These are phyloP conservation scores for Ganaspis sp. DNA, from an alignment of 1,140 invertebrate genomes.

Conservation along the genomic window DNA sequence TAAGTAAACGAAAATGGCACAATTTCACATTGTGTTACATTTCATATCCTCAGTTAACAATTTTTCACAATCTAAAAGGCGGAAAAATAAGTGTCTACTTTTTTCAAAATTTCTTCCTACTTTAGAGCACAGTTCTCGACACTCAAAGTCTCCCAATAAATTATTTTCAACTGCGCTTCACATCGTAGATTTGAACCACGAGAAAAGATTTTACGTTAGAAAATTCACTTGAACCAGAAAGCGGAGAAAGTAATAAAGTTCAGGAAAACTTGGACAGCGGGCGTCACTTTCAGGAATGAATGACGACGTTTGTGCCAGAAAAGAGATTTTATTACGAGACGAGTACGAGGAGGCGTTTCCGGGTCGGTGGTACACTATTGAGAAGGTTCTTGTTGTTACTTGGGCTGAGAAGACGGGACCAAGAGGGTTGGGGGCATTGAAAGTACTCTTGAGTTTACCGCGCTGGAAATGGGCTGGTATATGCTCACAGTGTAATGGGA, in stretches of 20 bases:
- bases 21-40: too few relatives aligned
- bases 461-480: conserved; percentile 54
- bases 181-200: too few relatives aligned
- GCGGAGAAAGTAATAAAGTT: background rate
- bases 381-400: background rate
- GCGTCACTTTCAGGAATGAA: conserved; percentile 14
- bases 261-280: background rate
- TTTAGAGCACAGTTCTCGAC: too few relatives aligned
- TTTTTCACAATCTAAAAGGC: too few relatives aligned
- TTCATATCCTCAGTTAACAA: too few relatives aligned
- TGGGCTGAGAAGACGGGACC: background rate
- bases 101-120: too few relatives aligned
- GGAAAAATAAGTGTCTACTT: too few relatives aligned
- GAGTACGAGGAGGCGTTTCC: background rate
- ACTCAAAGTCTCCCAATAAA: too few relatives aligned
- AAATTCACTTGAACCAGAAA: background rate
- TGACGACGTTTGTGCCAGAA: conserved; percentile 16
- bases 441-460: conserved; percentile 57
- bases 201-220: background rate
- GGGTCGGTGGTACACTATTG: conserved; percentile 5
- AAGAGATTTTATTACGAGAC: conserved; percentile 26
- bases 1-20: too few relatives aligned
- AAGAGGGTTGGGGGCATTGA: conserved; percentile 36
- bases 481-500: conserved; percentile 59
- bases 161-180: too few relatives aligned